Evolutionary conservation across 2,113 vertebrate species (phyloP).

Genomic region (Boleophthalmus pectinirostris): DNA sequence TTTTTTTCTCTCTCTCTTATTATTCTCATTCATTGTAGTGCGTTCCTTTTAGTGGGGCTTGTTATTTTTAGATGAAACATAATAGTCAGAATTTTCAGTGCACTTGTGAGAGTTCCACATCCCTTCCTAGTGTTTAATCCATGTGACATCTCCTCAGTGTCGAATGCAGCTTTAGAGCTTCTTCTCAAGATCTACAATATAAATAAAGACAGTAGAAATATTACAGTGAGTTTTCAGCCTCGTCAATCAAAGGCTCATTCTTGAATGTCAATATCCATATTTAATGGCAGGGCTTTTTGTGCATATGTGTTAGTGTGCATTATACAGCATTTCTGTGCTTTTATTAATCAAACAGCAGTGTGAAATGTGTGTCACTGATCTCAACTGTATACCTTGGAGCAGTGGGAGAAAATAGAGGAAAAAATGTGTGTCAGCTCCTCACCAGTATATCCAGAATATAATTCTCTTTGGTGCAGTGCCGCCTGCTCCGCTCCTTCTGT

Average conservation of each 20-base stretch:
- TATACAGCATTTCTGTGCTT: constrained; percentile 72
- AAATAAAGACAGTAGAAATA: constrained; percentile 74
- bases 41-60: constrained; percentile 82
- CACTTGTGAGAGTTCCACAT: constrained; percentile 67
- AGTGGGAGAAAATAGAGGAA: constrained; percentile 62
- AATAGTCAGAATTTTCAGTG: constrained; percentile 69
- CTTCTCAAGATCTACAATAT: constrained; percentile 63
- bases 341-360: constrained; percentile 80
- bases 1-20: constrained; percentile 37
- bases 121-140: constrained; percentile 69
- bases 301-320: constrained; percentile 61
- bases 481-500: constrained; percentile 58
- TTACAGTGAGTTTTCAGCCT: constrained; percentile 69
- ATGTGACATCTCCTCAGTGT: constrained; percentile 71
- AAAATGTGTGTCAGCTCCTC: constrained; percentile 65
- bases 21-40: constrained; percentile 47
- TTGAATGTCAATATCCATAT: constrained; percentile 73
- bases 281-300: constrained; percentile 71
- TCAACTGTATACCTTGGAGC: constrained; percentile 70
- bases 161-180: constrained; percentile 63
- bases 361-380: constrained; percentile 74
- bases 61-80: constrained; percentile 81
- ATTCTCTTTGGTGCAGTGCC: constrained; percentile 71
- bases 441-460: constrained; percentile 57
- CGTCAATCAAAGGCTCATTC: constrained; percentile 75